These are phyloP conservation scores for Drosophila oshimai DNA, from an alignment of 1,140 invertebrate species.

Conservation along the genomic window DNA sequence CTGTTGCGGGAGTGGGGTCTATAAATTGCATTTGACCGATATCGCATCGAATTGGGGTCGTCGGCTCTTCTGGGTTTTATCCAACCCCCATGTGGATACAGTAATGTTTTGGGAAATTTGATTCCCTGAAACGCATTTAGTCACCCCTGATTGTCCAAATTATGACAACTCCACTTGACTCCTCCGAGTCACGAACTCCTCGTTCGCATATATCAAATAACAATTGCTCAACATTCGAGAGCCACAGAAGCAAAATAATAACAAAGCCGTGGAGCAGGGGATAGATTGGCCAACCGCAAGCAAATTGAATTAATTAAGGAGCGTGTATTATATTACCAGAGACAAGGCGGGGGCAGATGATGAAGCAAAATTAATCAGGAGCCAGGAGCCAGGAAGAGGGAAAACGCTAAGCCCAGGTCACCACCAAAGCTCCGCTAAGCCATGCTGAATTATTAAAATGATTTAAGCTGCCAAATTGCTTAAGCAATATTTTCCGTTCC, in stretches of 20 bases:
- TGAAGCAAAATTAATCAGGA: conserved; percentile 33
- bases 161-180: conserved; percentile 29
- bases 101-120: conserved; percentile 1
- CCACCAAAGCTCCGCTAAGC: conserved; percentile 33
- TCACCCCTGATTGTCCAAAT: background rate
- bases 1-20: background rate
- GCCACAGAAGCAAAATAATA: conserved; percentile 17
- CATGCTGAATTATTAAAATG: conserved; percentile 65
- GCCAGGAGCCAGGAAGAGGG: conserved; percentile 10
- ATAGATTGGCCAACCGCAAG: conserved; percentile 27
- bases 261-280: background rate
- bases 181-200: conserved; percentile 28
- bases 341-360: background rate
- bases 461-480: conserved; percentile 63
- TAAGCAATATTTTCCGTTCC: conserved; percentile 29
- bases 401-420: conserved; percentile 7
- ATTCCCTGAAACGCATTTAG: conserved; percentile 13
- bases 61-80: background rate
- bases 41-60: conserved; percentile 8
- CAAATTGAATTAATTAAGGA: conserved; percentile 72
- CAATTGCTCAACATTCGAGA: conserved; percentile 52
- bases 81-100: background rate
- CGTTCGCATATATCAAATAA: conserved; percentile 41
- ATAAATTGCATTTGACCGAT: conserved; percentile 41
- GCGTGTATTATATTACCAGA: conserved; percentile 64